Evolutionary conservation across 2,797 vertebrate species (phyloP), one percentile per base, ranked within the genome.

Genomic region (Meriones psammophilus): DNA sequence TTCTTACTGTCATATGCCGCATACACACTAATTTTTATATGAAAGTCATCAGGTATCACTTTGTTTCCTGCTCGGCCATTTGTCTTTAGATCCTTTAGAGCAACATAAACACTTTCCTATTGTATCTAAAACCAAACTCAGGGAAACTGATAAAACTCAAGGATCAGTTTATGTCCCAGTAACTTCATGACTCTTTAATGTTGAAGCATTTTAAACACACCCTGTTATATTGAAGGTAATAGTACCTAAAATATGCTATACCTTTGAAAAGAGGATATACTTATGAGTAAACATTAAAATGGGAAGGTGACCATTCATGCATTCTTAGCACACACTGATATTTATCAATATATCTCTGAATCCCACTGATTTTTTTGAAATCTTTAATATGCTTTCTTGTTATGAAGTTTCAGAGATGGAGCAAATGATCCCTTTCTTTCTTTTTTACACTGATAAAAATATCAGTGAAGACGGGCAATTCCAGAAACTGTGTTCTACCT

Each of bases 81-180:
- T 54, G 69, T 58, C 30, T 85, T 42, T 66, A 87, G 42, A 54
- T 28, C 30, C 15, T 30, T 4, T 36, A 74, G 22, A 87, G 5
- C 85, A 92, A n/a, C 58, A 56, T 79, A 39, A 80, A 94, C 50
- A 74, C 54, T 33, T 74, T 22, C 68, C 36, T 64, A 91, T 73
- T 91, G 42, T 77, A 80, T 64, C 62, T 69, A 33, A 92, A 95
- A 76, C n/a, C 13, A 87, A 91, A 89, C 39, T 46, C 15, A 71
- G 88, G 39, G 92, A 92, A 88, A 30, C 68, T 28, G 33, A 81
- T 87, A 85, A 94, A 96, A 77, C 14, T 28, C 64, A 71, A 13
- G 12, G 88, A 12, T 69, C 10, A 17, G 28, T 80, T 74, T 71
- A 33, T 18, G 24, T 60, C 13, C 50, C 73, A 36, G 69, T 54